Conservation (phyloP, 2,113 vertebrate genomes). For the Syngnathus floridae region DNA sequence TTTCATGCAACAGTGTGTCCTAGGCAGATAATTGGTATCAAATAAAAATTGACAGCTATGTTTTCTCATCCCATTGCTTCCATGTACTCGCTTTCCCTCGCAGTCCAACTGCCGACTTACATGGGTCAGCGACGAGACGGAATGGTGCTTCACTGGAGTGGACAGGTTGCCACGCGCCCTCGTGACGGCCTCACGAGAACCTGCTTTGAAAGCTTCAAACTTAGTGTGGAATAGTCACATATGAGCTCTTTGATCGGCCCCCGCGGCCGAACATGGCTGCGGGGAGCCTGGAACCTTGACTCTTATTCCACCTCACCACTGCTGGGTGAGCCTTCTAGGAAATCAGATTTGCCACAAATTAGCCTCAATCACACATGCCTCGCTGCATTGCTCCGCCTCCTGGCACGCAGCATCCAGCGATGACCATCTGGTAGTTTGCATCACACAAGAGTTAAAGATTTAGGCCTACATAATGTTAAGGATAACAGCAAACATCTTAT, state of each 20-base stretch:
- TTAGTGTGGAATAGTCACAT: slow-evolving; percentile 48
- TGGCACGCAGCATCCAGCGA: slow-evolving; percentile 13
- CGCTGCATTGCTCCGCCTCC: slow-evolving; percentile 7
- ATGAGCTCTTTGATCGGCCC: slow-evolving; percentile 65
- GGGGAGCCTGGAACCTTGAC: slow-evolving; percentile 6
- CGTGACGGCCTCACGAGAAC: slow-evolving; percentile 50
- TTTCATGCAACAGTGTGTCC: background rate
- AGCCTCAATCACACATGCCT: slow-evolving; percentile 15
- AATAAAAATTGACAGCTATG: slow-evolving; percentile 1
- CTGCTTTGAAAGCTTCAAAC: slow-evolving; percentile 64
- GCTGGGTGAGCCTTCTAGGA: slow-evolving; percentile 46
- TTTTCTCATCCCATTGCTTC: slow-evolving; percentile 31
- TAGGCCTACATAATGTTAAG: too few species aligned
- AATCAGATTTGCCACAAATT: slow-evolving; percentile 39
- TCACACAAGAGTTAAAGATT: background rate
- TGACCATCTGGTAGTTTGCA: slow-evolving; percentile 27
- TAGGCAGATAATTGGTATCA: slow-evolving; percentile 3
- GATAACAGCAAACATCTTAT: background rate
- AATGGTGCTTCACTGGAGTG: slow-evolving; percentile 42
- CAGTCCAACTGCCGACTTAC: slow-evolving; percentile 26
- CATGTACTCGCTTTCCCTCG: slow-evolving; percentile 31
- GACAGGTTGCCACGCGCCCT: slow-evolving; percentile 54
- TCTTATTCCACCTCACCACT: slow-evolving; percentile 29
- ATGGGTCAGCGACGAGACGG: slow-evolving; percentile 43
- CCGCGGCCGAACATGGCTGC: slow-evolving; percentile 41